Conservation (phyloP, 2,888 invertebrate species). For the Polymixis flavicincta region DNA sequence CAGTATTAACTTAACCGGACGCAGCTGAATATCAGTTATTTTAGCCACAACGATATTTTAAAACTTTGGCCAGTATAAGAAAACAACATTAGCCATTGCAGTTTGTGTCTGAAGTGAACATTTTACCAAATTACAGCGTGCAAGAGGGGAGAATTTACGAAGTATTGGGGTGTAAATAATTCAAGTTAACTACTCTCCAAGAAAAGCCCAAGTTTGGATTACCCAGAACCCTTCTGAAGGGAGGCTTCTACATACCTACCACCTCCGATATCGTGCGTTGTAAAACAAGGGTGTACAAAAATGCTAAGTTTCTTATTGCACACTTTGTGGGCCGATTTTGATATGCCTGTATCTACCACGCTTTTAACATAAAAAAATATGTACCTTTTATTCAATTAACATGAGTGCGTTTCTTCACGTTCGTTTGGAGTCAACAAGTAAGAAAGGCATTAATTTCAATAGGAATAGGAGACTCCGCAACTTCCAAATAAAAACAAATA, state of each 20-base stretch:
- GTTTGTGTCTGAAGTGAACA: constrained; percentile 12
- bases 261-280: background rate
- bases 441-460: no score
- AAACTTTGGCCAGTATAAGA: background rate
- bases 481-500: no score
- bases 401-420: no score
- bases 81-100: background rate
- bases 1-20: no score
- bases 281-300: background rate
- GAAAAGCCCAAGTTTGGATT: constrained; percentile 19
- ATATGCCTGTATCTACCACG: background rate
- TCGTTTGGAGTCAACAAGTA: no score
- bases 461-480: no score
- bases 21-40: background rate
- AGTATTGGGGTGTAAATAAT: constrained; percentile 49
- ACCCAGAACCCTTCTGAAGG: constrained; percentile 14
- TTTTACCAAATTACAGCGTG: constrained; percentile 20
- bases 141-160: constrained; percentile 41
- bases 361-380: background rate
- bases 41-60: no score
- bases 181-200: constrained; percentile 38
- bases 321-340: background rate
- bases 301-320: background rate
- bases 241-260: background rate
- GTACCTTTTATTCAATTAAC: no score